Conservation (phyloP, 2,797 vertebrate genomes). For the Dendrocincla tyrannina region DNA sequence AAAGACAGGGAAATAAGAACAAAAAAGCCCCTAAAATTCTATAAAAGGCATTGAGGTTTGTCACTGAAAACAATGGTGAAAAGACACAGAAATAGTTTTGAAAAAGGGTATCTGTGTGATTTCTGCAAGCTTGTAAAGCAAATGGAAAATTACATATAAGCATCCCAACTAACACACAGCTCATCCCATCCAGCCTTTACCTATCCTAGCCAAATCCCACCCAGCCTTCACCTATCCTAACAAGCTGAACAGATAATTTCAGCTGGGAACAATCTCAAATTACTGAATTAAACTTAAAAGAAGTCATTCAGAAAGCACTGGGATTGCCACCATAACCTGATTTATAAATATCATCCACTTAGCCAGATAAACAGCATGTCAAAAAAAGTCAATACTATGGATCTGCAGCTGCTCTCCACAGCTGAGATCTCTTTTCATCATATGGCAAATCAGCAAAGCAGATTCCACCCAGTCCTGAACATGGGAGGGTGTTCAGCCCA, state of each 20-base stretch:
- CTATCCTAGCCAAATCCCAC: background rate
- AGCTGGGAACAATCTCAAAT: background rate
- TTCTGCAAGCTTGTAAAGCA: background rate
- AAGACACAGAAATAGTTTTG: background rate
- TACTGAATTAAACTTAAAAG: background rate
- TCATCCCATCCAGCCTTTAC: background rate
- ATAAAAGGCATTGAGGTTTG: background rate
- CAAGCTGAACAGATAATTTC: background rate
- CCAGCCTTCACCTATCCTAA: background rate
- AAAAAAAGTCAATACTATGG: constrained; percentile 56
- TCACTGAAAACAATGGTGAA: background rate
- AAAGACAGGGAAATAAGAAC: background rate
- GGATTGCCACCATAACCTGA: background rate
- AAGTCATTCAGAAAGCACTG: background rate
- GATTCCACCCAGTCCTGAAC: background rate
- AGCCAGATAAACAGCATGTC: constrained; percentile 26
- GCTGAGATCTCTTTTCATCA: constrained; percentile 28
- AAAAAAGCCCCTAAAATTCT: background rate
- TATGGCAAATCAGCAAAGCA: background rate
- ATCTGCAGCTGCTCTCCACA: constrained; percentile 5
- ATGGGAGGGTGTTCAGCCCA: background rate
- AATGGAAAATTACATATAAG: background rate
- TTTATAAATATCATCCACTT: constrained; percentile 54
- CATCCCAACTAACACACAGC: background rate
- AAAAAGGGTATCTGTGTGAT: background rate